A percentile compares a stretch with the other conserved stretches of the same genome.
phyloP scores from a whole-genome alignment of 1,140 invertebrate genomes.

The Oncopodura yosiiana region DNA sequence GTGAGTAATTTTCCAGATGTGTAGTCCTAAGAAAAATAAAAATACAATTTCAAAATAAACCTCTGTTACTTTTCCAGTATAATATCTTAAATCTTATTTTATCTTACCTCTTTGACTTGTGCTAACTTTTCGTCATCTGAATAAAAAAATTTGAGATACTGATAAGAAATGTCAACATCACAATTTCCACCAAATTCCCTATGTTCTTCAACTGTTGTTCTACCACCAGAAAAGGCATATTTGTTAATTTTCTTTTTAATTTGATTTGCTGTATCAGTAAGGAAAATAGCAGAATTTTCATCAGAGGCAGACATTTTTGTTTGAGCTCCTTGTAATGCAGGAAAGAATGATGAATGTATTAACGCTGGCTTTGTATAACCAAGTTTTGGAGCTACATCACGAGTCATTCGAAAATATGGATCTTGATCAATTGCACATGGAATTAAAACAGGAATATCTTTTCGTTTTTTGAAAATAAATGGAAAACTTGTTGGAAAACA shows the following conservation, averaged over 20 bases:
- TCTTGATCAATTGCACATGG: slow-evolving; percentile 99
- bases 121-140: slow-evolving; percentile 86
- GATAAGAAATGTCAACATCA: slow-evolving; percentile 89
- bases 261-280: slow-evolving; percentile 90
- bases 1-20: slow-evolving; percentile 53
- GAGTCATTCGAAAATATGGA: slow-evolving; percentile 97
- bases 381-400: slow-evolving; percentile 87
- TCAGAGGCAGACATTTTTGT: slow-evolving; percentile 98
- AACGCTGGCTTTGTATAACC: slow-evolving; percentile 86
- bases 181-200: slow-evolving; percentile 83
- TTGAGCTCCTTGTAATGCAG: slow-evolving; percentile 88
- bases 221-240: slow-evolving; percentile 96
- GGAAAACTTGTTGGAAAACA: slow-evolving; percentile 92
- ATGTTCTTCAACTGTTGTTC: slow-evolving; percentile 87
- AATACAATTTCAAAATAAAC: too few relatives aligned
- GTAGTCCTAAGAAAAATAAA: slow-evolving; percentile 46
- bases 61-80: neutral
- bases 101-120: slow-evolving; percentile 61
- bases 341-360: slow-evolving; percentile 89
- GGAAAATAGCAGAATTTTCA: slow-evolving; percentile 83
- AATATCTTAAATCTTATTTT: neutral
- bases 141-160: slow-evolving; percentile 91
- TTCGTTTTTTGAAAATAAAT: slow-evolving; percentile 71
- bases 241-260: slow-evolving; percentile 99
- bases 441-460: slow-evolving; percentile 82